Conservation (phyloP, 2,888 invertebrate species). For the Stenoptilia bipunctidactyla region DNA sequence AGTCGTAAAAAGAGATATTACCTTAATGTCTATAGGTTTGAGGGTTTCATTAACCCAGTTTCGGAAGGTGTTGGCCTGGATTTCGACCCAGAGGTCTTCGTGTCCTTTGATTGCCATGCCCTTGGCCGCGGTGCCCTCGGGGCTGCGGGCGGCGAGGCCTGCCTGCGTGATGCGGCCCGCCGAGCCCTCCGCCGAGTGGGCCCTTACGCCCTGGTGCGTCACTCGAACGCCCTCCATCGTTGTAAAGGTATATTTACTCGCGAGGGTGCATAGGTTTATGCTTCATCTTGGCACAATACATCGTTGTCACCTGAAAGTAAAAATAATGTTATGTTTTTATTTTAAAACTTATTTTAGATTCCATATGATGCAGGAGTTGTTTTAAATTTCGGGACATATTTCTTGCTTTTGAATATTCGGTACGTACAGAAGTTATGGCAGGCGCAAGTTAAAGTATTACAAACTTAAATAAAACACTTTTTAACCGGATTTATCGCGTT, state of each 20-base stretch:
- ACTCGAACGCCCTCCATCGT: constrained; percentile 68
- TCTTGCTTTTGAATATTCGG: too few relatives aligned
- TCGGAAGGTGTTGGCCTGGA: constrained; percentile 94
- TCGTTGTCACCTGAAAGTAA: constrained; percentile 36
- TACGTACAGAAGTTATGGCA: too few relatives aligned
- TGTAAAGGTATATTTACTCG: constrained; percentile 9
- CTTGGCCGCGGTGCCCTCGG: constrained; percentile 92
- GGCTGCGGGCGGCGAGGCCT: constrained; percentile 89
- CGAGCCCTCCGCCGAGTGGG: constrained; percentile 71
- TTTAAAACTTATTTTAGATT: too few relatives aligned
- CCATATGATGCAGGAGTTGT: too few relatives aligned
- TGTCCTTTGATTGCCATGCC: constrained; percentile 96
- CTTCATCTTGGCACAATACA: constrained; percentile 32
- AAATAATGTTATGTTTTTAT: too few relatives aligned
- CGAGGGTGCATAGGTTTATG: constrained; percentile 23
- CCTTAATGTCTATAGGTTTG: constrained; percentile 77
- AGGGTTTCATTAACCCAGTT: constrained; percentile 98
- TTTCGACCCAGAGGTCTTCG: constrained; percentile 96
- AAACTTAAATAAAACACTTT: too few relatives aligned
- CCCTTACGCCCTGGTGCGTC: constrained; percentile 69
- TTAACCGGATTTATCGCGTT: too few relatives aligned
- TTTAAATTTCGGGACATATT: too few relatives aligned
- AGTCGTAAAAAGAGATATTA: constrained; percentile 28
- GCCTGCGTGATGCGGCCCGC: constrained; percentile 78
- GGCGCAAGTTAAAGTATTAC: too few relatives aligned